These are phyloP conservation scores for Ailuropoda melanoleuca DNA, from an alignment of 2,113 vertebrate species.

Conservation along the genomic window DNA sequence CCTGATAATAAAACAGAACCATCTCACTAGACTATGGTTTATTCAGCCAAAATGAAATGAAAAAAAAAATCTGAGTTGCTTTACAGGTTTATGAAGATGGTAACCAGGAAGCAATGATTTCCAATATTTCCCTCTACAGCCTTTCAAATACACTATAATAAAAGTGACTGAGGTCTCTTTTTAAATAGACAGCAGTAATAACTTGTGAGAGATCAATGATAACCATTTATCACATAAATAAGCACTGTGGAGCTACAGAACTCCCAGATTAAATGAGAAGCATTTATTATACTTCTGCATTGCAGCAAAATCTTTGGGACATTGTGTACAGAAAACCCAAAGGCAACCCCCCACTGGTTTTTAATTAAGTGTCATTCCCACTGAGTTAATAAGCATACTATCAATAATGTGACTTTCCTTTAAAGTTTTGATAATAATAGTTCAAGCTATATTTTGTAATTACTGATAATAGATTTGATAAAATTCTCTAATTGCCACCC, in stretches of 20 bases:
- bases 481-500: conserved; percentile 68
- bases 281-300: conserved; percentile 79
- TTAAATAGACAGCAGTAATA: conserved; percentile 54
- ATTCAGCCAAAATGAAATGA: conserved; percentile 34
- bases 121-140: conserved; percentile 12
- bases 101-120: conserved; percentile 43
- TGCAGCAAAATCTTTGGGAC: conserved; percentile 74
- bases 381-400: conserved; percentile 75
- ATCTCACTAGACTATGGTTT: conserved; percentile 48
- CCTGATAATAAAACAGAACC: background rate
- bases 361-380: conserved; percentile 78
- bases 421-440: conserved; percentile 59
- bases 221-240: conserved; percentile 68
- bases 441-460: conserved; percentile 56
- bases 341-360: conserved; percentile 70
- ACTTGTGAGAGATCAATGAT: conserved; percentile 68
- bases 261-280: conserved; percentile 67
- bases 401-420: conserved; percentile 57
- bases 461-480: conserved; percentile 67
- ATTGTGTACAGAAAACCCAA: conserved; percentile 44
- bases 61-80: background rate
- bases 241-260: conserved; percentile 51
- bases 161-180: conserved; percentile 34
- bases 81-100: background rate
- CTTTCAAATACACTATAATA: conserved; percentile 69